Evolutionary conservation across 2,113 vertebrate species (phyloP).

Genomic region (Rhynchomys soricoides): DNA sequence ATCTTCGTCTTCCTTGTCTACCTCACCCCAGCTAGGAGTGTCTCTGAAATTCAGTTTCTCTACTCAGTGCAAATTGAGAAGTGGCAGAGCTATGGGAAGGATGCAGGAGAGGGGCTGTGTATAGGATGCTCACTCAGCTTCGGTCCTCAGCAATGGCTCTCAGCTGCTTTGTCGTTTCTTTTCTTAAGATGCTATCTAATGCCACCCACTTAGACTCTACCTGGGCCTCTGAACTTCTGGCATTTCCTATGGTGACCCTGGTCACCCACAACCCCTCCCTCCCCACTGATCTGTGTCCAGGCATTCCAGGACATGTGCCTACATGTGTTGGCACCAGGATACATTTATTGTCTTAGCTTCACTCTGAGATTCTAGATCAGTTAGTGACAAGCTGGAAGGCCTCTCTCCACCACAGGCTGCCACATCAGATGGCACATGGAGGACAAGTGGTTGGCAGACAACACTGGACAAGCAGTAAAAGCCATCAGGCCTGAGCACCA

Average conservation of each 20-base stretch:
- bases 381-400: background rate
- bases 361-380: background rate
- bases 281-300: background rate
- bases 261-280: background rate
- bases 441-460: background rate
- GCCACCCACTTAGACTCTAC: background rate
- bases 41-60: background rate
- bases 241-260: background rate
- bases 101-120: fast-evolving
- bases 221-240: background rate
- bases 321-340: background rate
- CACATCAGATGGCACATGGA: background rate
- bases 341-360: background rate
- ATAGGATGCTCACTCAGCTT: fast-evolving
- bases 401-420: background rate
- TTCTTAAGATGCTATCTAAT: background rate
- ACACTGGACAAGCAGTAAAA: background rate
- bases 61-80: background rate
- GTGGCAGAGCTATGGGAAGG: background rate
- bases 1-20: background rate
- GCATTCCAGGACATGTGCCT: too few relatives aligned
- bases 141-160: background rate
- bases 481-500: background rate
- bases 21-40: background rate
- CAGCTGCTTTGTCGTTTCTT: fast-evolving